phyloP scores from a whole-genome alignment of 2,797 vertebrate genomes.

The Chelidonichthys spinosus region DNA sequence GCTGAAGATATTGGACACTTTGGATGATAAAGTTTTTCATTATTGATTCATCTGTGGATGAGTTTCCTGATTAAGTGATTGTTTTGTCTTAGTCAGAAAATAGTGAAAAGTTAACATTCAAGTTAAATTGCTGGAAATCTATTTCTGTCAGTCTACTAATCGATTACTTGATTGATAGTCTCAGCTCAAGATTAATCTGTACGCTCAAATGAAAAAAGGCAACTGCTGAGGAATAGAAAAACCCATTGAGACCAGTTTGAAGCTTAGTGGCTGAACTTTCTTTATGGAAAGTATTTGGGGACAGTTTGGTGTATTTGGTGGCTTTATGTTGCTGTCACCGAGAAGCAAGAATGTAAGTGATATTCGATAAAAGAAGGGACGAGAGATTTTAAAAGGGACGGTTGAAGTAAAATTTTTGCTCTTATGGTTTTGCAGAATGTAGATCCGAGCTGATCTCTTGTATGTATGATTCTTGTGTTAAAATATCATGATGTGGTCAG shows the following conservation, averaged over 20 bases:
- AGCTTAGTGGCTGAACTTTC: conserved; percentile 17
- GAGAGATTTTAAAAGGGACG: conserved; percentile 40
- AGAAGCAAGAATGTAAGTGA: conserved; percentile 67
- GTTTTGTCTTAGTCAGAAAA: neutral
- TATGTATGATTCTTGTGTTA: conserved; percentile 74
- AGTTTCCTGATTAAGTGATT: neutral
- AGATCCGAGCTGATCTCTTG: conserved; percentile 48
- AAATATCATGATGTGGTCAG: conserved; percentile 61
- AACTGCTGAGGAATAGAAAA: conserved; percentile 4
- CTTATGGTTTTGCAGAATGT: conserved; percentile 26
- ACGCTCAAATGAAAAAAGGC: neutral
- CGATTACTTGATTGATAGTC: neutral
- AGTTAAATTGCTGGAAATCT: neutral
- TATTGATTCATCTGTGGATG: conserved; percentile 10
- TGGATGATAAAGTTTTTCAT: conserved; percentile 2
- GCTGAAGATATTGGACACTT: conserved; percentile 6
- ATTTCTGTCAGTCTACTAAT: neutral
- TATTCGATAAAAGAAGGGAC: conserved; percentile 41
- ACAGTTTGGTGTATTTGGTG: conserved; percentile 41
- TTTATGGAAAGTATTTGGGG: conserved; percentile 44
- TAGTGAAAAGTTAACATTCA: neutral
- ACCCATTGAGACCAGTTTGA: conserved; percentile 20
- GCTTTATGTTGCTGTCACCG: conserved; percentile 42
- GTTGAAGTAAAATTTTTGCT: conserved; percentile 30
- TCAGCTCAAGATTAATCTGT: conserved; percentile 7